Base-by-base conservation (phyloP, 2,888 invertebrate genomes). In the Mimumesa dahlbomi region DNA sequence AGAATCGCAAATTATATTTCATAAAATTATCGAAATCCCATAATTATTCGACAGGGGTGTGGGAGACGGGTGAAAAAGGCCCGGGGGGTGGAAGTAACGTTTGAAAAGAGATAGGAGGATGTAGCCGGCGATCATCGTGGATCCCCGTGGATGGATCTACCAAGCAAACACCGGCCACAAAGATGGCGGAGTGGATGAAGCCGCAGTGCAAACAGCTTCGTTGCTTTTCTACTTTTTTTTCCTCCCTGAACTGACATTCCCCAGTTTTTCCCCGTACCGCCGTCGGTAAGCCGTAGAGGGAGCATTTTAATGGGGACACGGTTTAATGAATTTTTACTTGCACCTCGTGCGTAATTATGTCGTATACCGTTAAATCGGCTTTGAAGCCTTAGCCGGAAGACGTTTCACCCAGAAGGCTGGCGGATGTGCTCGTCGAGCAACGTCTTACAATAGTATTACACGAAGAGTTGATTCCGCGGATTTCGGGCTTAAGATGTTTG, bases 201-300 rank as follows among this genome's bases (percentile, higher is more conserved):
- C 73, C 54, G 49, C 42, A 40, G 40, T 19, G 67, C 29, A 68
- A 76, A 77, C 72, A 77, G 45, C 57, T 21, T 13, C 29, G 22
- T 53, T 21, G 11, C 49, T n/a, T 11, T 19, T 22, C 31, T 29
- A 7, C 9, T 25, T 2, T 13, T 5, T 22, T 3, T 13, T 48
- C 6, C 5, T 16, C 34, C 9, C 22, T n/a, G 16, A 7, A 9
- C 14, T n/a, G 1, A 2, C 40, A 16, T 40, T 40, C 2, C 34
- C 25, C 25, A 3, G 34, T 3, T 16, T 16, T 11, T 3, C 3
- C n/a, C 43, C 22, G n/a, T n/a, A 19, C 22, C 1, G 13, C 3
- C 7, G 9, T 38, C 19, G 40, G 18, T 63, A 63, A 74, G 22
- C 57, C 19, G 13, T 18, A 45, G 38, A 16, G 31, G 7, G 16